Evolutionary conservation across 2,888 invertebrate genomes (phyloP), one percentile per base, ranked within the genome.

Genomic region (Scaptodrosophila latifasciaeformis): DNA sequence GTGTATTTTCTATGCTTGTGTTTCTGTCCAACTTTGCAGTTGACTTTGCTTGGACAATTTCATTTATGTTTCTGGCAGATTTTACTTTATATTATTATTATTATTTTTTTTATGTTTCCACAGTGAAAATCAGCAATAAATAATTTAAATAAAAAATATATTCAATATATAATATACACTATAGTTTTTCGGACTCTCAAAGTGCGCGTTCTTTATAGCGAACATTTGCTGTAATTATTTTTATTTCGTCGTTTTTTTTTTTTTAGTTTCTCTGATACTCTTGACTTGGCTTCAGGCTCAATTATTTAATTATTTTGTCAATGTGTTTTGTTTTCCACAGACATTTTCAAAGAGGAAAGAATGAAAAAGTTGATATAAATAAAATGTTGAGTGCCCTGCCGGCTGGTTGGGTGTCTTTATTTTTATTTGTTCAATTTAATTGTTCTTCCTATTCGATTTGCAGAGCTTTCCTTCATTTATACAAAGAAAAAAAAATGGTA

Each of bases 281-380:
- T 64, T 65, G 66, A 66, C 55, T 70, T 69, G 61, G 61, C 74
- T 57, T 31, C 58, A 51, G 57, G 56, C n/a, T 58, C 70, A 69
- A 74, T 76, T 78, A 76, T 76, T 78, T 78, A 78, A 78, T 76
- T 78, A 76, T 69, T 70, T 69, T 78, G 76, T 78, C 77, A 78
- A 67, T 75, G 71, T 62, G 59, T 48, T 60, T 49, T 48, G 27
- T 19, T 40, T 12, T 27, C 15, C 30, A 24, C 10, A 24, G 18
- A 39, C 24, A 3, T n/a, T 62, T 62, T 62, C 49, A 59, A 59
- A 65, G 62, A 42, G 13, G 29, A 39, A 48, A 51, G 52, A 43
- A 31, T 31, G 39, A 21, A 13, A 37, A 2, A n/a, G 9, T 10
- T 37, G n/a, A n/a, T n/a, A n/a, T n/a, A n/a, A n/a, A n/a, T n/a